Conservation (phyloP, 2,797 vertebrate species). For the Myripristis jacobus region DNA sequence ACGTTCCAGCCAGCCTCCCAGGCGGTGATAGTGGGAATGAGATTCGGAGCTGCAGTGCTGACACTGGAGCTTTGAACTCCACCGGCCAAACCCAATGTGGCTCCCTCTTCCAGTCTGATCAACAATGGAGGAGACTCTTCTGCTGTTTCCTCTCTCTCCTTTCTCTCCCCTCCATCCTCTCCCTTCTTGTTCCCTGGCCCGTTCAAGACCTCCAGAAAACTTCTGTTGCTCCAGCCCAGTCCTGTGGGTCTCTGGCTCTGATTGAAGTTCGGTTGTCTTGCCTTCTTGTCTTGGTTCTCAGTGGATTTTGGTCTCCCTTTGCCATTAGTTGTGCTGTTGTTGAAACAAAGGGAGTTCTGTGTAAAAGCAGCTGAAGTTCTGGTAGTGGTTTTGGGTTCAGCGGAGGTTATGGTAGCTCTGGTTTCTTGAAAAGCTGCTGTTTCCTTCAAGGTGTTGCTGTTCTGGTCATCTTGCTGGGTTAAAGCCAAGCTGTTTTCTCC, state of each 20-base stretch:
- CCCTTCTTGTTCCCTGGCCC: neutral
- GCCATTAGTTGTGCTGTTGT: slow-evolving; percentile 4
- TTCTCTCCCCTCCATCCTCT: slow-evolving; percentile 8
- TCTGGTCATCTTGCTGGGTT: slow-evolving; percentile 8
- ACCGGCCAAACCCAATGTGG: slow-evolving; percentile 10
- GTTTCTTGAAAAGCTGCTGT: slow-evolving; percentile 48
- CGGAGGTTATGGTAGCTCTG: slow-evolving; percentile 34
- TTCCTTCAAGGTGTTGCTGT: neutral
- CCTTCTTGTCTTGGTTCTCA: slow-evolving; percentile 5
- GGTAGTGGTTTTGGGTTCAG: slow-evolving; percentile 44
- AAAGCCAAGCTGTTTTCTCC: neutral
- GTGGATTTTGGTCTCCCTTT: slow-evolving; percentile 5
- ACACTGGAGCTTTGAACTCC: neutral
- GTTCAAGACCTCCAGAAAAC: neutral
- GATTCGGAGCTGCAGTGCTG: slow-evolving; percentile 8
- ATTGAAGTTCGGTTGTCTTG: neutral
- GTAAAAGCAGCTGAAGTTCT: slow-evolving; percentile 41
- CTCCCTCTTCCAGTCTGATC: slow-evolving; percentile 15
- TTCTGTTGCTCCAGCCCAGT: neutral
- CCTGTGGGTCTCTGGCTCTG: slow-evolving; percentile 15
- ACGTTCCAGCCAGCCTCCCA: slow-evolving; percentile 86
- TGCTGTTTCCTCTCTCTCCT: neutral
- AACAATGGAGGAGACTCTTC: neutral
- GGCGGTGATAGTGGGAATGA: slow-evolving; percentile 72
- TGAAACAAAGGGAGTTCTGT: slow-evolving; percentile 7